Evolutionary conservation across 2,113 vertebrate genomes (phyloP), one percentile per base, ranked within the genome.

Genomic region (Cairina moschata): DNA sequence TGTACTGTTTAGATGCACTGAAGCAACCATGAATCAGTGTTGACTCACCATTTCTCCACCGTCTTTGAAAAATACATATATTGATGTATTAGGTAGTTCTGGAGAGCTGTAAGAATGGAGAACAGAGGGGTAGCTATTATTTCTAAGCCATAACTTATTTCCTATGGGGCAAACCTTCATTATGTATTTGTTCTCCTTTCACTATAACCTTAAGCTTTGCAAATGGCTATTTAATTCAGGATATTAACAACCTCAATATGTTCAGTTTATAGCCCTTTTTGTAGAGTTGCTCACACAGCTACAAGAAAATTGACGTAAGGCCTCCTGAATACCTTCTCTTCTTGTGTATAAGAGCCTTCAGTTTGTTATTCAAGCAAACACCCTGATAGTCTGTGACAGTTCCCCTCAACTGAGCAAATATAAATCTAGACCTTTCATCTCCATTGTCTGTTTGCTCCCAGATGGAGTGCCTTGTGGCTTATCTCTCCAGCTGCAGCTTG

Each of bases 121-220:
- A 58, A 28, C 13, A 60, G 46, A 63, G 56, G 16, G 4, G 22
- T 23, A 32, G 36, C 9, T 93, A 3, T 31, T 71, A 6, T 38
- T 71, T 78, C 25, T 54, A 31, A 67, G 12, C n/a, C 5, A 1
- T 63, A 44, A 73, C 11, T 29, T 76, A 23, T 58, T 90, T 68
- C 54, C 42, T 88, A 5, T 0, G 1, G 90, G 48, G 52, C 13
- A 93, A 59, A 74, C 17, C 28, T 86, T 84, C 60, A 10, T 52
- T 66, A 38, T 1, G 0, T 52, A 44, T 93, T 89, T 88, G 46
- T 28, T 82, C 17, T 40, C 12, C 48, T 60, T 91, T 86, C n/a
- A 50, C 17, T 84, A 71, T 60, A 63, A 83, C 66, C 83, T 92
- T 91, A 73, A 84, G 65, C 92, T 95, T 95, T 93, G 46, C 66